Conservation (phyloP, 2,797 vertebrate genomes). For the Sylvia borin region DNA sequence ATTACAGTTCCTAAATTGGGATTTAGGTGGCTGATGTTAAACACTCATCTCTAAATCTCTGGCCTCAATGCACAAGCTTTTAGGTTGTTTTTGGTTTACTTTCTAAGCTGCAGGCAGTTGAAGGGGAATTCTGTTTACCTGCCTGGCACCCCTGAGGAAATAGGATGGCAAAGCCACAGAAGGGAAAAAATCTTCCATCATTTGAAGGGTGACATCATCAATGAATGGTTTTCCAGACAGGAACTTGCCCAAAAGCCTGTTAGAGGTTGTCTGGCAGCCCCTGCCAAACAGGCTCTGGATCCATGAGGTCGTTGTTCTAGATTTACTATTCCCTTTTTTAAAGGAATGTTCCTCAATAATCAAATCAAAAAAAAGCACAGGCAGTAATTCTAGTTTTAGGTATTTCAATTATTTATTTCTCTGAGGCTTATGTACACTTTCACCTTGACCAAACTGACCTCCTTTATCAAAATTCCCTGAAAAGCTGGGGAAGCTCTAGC, state of each 20-base stretch:
- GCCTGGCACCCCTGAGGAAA: not conserved
- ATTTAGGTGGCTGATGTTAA: not conserved
- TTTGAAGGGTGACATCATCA: not conserved
- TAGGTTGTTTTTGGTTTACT: not conserved
- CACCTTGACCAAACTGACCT: not conserved
- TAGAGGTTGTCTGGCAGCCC: not conserved
- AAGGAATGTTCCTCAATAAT: not conserved
- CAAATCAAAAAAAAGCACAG: not conserved
- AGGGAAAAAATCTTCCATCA: not conserved
- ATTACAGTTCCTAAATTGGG: not conserved
- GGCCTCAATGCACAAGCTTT: not conserved
- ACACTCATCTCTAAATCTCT: not conserved
- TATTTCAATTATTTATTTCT: not conserved
- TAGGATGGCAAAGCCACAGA: not conserved
- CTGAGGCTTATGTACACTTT: not conserved
- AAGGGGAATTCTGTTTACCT: slow-evolving; percentile 41
- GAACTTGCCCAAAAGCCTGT: not conserved
- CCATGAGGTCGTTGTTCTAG: not conserved
- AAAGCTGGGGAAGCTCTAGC: not conserved
- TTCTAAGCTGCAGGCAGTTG: not conserved
- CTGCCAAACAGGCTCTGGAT: not conserved
- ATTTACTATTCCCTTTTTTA: not conserved
- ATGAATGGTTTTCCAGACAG: not conserved
- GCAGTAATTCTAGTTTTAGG: not conserved
- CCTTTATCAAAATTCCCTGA: not conserved